These are phyloP conservation scores for Pseudomugil tenellus DNA, from an alignment of 2,797 vertebrate species.

Conservation along the genomic window DNA sequence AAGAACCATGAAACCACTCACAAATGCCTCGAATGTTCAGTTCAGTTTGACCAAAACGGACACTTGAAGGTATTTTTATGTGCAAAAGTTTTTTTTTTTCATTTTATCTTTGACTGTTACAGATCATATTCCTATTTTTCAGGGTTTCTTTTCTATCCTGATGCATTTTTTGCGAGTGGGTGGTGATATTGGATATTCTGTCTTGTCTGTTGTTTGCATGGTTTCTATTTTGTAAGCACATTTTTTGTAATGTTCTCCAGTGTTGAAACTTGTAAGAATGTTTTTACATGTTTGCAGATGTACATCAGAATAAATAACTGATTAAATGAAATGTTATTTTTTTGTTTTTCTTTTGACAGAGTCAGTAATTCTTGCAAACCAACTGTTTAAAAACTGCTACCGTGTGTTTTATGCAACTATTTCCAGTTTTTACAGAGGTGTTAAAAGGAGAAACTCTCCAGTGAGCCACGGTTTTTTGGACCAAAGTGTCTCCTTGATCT, in stretches of 20 bases:
- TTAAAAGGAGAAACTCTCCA: too few species aligned
- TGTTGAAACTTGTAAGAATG: slow-evolving; percentile 58
- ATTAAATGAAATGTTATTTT: slow-evolving; percentile 3
- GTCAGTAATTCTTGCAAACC: too few species aligned
- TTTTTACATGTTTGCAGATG: slow-evolving; percentile 68
- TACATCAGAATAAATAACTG: slow-evolving; percentile 61
- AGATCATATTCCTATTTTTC: slow-evolving; percentile 16
- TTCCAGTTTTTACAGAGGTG: too few species aligned
- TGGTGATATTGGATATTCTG: slow-evolving; percentile 21
- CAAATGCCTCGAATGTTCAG: slow-evolving; percentile 5
- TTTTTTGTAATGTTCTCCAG: slow-evolving; percentile 60
- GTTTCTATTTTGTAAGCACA: slow-evolving; percentile 59
- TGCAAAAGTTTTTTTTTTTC: not conserved
- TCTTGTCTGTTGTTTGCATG: slow-evolving; percentile 63
- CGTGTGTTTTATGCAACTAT: too few species aligned
- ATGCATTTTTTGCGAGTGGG: not conserved
- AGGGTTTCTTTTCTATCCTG: slow-evolving; percentile 33
- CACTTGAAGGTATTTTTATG: slow-evolving; percentile 25
- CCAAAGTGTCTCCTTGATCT: too few species aligned
- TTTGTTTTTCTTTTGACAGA: not conserved
- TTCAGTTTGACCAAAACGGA: slow-evolving; percentile 26
- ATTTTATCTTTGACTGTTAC: slow-evolving; percentile 32
- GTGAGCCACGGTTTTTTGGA: too few species aligned
- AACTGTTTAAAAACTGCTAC: too few species aligned
- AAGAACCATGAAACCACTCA: not conserved